These are phyloP conservation scores for Thereva nobilitata DNA, from an alignment of 2,888 invertebrate species.

Conservation along the genomic window DNA sequence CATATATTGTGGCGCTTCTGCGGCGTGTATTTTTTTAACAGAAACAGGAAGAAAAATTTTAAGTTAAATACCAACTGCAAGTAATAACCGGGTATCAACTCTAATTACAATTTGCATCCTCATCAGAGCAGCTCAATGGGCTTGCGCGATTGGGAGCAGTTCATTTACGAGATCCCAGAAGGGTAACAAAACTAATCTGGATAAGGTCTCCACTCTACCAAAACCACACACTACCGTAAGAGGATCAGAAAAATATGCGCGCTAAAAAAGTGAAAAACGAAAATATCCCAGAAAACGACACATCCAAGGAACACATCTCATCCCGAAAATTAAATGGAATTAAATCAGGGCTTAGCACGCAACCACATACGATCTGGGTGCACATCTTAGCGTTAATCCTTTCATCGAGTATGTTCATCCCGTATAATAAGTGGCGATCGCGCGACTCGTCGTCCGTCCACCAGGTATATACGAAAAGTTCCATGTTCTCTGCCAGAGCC, in stretches of 20 bases:
- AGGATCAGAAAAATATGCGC: not conserved
- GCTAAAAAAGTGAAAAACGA: slow-evolving; percentile 27
- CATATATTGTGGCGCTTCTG: too few relatives aligned
- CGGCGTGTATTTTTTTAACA: slow-evolving; percentile 4
- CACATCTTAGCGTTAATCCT: slow-evolving; percentile 37
- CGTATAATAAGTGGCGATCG: slow-evolving; percentile 38
- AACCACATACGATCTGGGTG: slow-evolving; percentile 40
- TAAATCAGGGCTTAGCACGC: slow-evolving; percentile 48
- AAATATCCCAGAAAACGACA: slow-evolving; percentile 32
- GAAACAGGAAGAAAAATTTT: slow-evolving; percentile 30
- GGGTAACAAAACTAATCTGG: slow-evolving; percentile 12
- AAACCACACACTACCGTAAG: not conserved
- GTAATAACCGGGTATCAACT: slow-evolving; percentile 37
- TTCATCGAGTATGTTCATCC: slow-evolving; percentile 35
- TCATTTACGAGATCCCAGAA: slow-evolving; percentile 5
- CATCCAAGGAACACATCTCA: slow-evolving; percentile 40
- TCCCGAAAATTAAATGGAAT: slow-evolving; percentile 47
- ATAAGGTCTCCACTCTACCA: not conserved
- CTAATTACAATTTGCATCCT: slow-evolving; percentile 42
- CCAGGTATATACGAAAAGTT: too few relatives aligned
- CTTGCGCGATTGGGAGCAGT: slow-evolving; percentile 27
- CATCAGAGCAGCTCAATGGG: slow-evolving; percentile 33
- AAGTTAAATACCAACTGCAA: slow-evolving; percentile 25
- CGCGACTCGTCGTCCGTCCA: slow-evolving; percentile 9
- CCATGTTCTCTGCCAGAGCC: too few relatives aligned